Conservation (phyloP, 2,888 invertebrate genomes). For the Phalera bucephala region DNA sequence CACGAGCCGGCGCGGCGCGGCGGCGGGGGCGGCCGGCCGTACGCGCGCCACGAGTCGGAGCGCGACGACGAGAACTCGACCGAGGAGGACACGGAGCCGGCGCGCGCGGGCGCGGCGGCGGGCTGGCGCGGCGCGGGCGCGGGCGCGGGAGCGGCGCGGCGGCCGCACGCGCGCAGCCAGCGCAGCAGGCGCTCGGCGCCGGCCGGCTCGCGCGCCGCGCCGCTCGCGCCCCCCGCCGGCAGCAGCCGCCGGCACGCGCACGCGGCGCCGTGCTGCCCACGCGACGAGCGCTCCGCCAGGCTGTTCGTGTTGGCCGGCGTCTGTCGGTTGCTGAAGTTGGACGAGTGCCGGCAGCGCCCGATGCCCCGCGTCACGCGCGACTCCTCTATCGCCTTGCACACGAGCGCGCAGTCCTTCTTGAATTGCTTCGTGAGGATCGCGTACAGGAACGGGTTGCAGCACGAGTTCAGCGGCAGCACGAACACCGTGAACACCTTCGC, state of each 20-base stretch:
- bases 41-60: conserved; percentile 94
- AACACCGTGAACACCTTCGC: conserved; percentile 98
- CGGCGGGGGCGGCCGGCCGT: conserved; percentile 90
- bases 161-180: conserved; percentile 65
- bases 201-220: conserved; percentile 41
- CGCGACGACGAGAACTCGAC: conserved; percentile 95
- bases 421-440: conserved; percentile 99
- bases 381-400: conserved; percentile 98
- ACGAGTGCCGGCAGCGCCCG: conserved; percentile 92
- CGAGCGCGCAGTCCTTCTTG: conserved; percentile 97
- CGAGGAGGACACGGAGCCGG: conserved; percentile 93
- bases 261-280: conserved; percentile 85
- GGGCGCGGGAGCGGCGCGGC: conserved; percentile 37
- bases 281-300: conserved; percentile 89
- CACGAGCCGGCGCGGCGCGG: conserved; percentile 93
- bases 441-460: conserved; percentile 98
- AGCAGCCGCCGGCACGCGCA: conserved; percentile 86
- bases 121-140: conserved; percentile 55
- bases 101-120: conserved; percentile 74
- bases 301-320: conserved; percentile 94
- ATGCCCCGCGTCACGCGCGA: conserved; percentile 94
- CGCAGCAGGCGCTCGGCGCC: conserved; percentile 62
- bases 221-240: conserved; percentile 88
- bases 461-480: conserved; percentile 96
- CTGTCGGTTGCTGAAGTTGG: conserved; percentile 93